phyloP scores from a whole-genome alignment of 2,888 invertebrate genomes.

The Diogma glabrata region DNA sequence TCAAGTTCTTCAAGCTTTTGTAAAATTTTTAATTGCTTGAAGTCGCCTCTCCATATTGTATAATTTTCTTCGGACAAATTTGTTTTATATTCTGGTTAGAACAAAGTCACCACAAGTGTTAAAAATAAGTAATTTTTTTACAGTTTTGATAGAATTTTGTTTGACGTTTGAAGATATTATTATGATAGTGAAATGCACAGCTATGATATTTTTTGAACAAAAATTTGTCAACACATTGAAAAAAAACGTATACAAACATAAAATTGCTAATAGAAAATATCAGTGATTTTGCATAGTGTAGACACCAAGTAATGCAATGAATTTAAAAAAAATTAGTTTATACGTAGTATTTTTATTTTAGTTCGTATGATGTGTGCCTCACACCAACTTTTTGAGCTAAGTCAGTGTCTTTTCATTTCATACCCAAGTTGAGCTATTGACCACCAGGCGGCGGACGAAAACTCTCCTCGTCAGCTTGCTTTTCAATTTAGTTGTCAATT shows the following conservation, averaged over 20 bases:
- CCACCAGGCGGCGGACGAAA: no score
- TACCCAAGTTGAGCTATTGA: no score
- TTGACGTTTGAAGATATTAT: conserved; percentile 2
- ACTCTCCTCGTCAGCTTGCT: no score
- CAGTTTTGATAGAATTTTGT: background rate
- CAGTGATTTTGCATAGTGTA: conserved; percentile 2
- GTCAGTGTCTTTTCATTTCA: no score
- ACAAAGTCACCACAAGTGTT: background rate
- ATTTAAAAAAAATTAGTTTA: no score
- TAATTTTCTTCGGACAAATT: background rate
- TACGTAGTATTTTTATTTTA: no score
- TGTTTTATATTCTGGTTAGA: background rate
- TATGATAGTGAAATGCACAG: background rate
- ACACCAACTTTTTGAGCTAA: no score
- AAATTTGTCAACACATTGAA: background rate
- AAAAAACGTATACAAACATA: background rate
- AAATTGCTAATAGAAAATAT: background rate
- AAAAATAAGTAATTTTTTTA: background rate
- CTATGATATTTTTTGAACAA: conserved; percentile 2
- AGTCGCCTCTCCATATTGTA: background rate
- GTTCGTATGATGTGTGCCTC: no score
- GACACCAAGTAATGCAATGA: no score
- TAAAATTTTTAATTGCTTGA: background rate
- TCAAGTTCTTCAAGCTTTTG: conserved; percentile 1
- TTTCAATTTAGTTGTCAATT: no score